These are phyloP conservation scores for Vultur gryphus DNA, from an alignment of 2,797 vertebrate genomes.

Conservation along the genomic window DNA sequence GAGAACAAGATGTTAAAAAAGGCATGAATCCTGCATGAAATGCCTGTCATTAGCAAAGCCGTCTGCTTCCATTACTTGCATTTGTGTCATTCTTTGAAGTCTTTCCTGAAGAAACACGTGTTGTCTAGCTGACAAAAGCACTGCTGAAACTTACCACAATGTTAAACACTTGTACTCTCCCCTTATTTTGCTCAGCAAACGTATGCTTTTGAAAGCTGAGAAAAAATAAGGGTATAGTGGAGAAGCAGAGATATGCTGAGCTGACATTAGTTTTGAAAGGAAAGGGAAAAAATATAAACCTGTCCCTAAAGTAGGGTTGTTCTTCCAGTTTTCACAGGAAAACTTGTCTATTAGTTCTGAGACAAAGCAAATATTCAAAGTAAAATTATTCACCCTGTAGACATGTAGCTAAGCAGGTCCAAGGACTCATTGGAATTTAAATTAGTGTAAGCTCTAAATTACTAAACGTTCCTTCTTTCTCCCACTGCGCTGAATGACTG, in stretches of 20 bases:
- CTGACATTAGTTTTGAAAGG: not conserved
- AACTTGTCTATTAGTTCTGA: not conserved
- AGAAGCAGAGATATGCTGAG: not conserved
- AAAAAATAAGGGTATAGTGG: not conserved
- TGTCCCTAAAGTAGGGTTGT: not conserved
- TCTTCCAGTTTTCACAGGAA: not conserved
- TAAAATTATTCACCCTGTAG: not conserved
- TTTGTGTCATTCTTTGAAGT: constrained; percentile 32
- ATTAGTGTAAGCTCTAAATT: not conserved
- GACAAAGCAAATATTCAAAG: not conserved
- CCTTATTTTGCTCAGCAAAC: not conserved
- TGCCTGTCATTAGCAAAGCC: constrained; percentile 8
- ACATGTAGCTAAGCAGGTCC: not conserved
- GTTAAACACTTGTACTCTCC: not conserved
- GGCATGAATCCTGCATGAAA: not conserved
- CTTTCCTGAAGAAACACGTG: not conserved
- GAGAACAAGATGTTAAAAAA: not conserved
- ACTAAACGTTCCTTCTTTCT: not conserved
- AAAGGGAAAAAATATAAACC: not conserved
- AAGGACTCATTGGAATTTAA: not conserved
- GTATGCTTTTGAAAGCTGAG: not conserved
- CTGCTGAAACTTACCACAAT: not conserved
- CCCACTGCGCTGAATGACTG: not conserved
- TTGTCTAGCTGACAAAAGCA: constrained; percentile 10
- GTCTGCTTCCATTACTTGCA: constrained; percentile 6